Base-by-base conservation (phyloP, 2,797 vertebrate genomes). In the Naso thynnoides region DNA sequence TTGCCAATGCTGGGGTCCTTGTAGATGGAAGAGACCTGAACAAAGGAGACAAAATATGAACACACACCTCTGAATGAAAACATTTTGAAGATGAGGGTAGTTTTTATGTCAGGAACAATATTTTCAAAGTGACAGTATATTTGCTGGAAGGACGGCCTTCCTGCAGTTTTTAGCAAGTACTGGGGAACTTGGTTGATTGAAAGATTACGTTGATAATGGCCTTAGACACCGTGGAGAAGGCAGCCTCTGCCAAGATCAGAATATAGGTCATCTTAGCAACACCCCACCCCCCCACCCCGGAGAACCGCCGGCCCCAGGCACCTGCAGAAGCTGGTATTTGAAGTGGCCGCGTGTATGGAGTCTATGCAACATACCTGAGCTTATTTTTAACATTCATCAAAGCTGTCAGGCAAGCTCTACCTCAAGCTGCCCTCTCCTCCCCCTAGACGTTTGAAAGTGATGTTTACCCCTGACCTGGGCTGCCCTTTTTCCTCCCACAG, bases 1-100 rank as follows among this genome's bases (percentile, higher is more conserved):
- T 99, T 99, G 92, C 98, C 98, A 91, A 99, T 99, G 93, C 97
- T 99, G 91, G 97, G 97, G 79, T 99, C 97, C 93, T 97, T 99
- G 95, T 99, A 99, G 92, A 99, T 99, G 77, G 98, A 98, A 73
- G 98, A 96, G 85, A 99, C 98, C 98, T 99, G 94, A 77, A 74
- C 9, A 18, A 93, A 91, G 33, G 79, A 78, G 56, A 69, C 24
- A 66, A 59, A 59, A 44, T 8, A 61, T 39, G 6, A 73, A 21
- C 33, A 70, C 15, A 55, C 44, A 50, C 15, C 8, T 61, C 18
- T 48, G n/a, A 54, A 41, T n/a, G 23, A 39, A 24, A 21, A 48
- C 11, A 56, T 18, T 38, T 24, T 36, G 5, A 38, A 49, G 4
- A 44, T 3, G 24, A 23, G 3, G 26, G 1, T 44, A 14, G 13